Conservation (phyloP, 2,797 vertebrate genomes). For the Rhinatrema bivittatum region DNA sequence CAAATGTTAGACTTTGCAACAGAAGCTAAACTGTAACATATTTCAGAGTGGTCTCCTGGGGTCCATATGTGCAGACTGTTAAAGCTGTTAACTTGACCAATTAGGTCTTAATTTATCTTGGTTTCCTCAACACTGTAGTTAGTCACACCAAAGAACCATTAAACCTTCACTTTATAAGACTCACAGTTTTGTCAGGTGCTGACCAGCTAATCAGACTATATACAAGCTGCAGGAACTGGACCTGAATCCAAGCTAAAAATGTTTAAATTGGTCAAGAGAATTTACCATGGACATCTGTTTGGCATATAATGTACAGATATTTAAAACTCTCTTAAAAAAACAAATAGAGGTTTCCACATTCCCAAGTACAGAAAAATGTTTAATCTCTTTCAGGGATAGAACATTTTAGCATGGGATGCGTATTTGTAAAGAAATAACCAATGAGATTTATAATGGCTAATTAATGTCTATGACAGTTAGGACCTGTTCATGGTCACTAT, state of each 20-base stretch:
- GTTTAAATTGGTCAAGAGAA: slow-evolving; percentile 68
- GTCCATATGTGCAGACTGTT: slow-evolving; percentile 59
- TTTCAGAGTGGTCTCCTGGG: slow-evolving; percentile 63
- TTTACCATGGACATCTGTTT: slow-evolving; percentile 90
- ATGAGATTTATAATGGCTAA: slow-evolving; percentile 70
- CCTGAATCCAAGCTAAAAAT: slow-evolving; percentile 53
- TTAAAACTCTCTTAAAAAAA: slow-evolving; percentile 80
- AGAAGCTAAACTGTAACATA: slow-evolving; percentile 72
- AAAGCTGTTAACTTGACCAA: slow-evolving; percentile 71
- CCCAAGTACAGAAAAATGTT: slow-evolving; percentile 56
- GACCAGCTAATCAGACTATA: slow-evolving; percentile 44
- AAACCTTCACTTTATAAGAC: slow-evolving; percentile 55
- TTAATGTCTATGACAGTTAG: slow-evolving; percentile 67
- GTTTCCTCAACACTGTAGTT: slow-evolving; percentile 55
- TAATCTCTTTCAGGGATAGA: slow-evolving; percentile 45
- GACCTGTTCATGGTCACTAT: slow-evolving; percentile 44
- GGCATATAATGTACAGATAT: slow-evolving; percentile 76
- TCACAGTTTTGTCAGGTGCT: slow-evolving; percentile 88
- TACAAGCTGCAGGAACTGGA: slow-evolving; percentile 34
- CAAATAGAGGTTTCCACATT: slow-evolving; percentile 66
- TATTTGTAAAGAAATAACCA: slow-evolving; percentile 60
- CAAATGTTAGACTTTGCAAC: slow-evolving; percentile 63
- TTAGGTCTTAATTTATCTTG: slow-evolving; percentile 78
- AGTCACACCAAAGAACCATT: slow-evolving; percentile 54
- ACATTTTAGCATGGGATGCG: slow-evolving; percentile 49